Evolutionary conservation across 2,797 vertebrate genomes (phyloP).

Genomic region (Lagocephalus sceleratus): DNA sequence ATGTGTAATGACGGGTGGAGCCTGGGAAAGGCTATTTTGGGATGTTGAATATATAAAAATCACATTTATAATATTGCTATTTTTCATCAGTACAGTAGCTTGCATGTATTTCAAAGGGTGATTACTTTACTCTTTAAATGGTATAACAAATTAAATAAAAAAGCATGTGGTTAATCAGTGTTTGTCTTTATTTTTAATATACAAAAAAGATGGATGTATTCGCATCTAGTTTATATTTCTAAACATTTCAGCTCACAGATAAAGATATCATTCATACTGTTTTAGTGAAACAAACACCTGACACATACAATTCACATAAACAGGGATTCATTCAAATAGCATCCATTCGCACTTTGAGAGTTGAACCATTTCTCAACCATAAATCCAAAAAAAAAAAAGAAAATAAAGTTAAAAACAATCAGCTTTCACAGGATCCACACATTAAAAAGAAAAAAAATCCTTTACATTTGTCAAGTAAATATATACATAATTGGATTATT

Average conservation of each 20-base stretch:
- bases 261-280: conserved; percentile 60
- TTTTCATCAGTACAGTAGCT: background rate
- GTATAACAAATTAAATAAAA: background rate
- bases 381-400: conserved; percentile 44
- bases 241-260: conserved; percentile 69
- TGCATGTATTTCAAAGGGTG: no score
- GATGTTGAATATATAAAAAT: background rate
- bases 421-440: conserved; percentile 71
- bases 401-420: conserved; percentile 37
- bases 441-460: conserved; percentile 65
- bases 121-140: no score
- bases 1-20: background rate
- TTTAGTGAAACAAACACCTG: conserved; percentile 54
- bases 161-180: conserved; percentile 62
- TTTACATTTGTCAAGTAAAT: conserved; percentile 74
- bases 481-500: conserved; percentile 61
- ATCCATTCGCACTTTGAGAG: conserved; percentile 54
- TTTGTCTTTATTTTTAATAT: conserved; percentile 77
- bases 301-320: conserved; percentile 62
- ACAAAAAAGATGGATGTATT: conserved; percentile 76
- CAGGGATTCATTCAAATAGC: conserved; percentile 54
- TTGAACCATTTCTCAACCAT: conserved; percentile 59
- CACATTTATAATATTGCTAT: background rate
- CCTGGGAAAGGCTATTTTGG: background rate
- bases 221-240: conserved; percentile 75